Base-by-base conservation (phyloP, 2,888 invertebrate genomes). In the Eugnorisma glareosa region DNA sequence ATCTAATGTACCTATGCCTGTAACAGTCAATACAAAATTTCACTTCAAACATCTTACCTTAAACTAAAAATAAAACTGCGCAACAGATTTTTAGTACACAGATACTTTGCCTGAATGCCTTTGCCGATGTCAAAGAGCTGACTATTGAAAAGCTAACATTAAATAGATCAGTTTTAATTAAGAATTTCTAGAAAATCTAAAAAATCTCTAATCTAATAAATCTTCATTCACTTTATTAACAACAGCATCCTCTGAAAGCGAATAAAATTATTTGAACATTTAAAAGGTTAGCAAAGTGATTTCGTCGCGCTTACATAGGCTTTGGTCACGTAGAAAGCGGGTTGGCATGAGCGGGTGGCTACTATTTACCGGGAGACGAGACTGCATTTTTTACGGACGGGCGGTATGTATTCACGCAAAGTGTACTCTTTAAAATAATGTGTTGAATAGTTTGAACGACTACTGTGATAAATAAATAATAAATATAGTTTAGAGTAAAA, bases 141-240 rank as follows among this genome's bases (percentile, higher is more conserved):
- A 18, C 43, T 72, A 57, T 66, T 67, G 70, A 66, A 81, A 83
- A 48, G 13, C 43, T 59, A 61, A 66, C 43, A 74, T 77, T n/a
- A 73, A 83, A 83, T 69, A 63, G 43, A 83, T 81, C 67, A 63
- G 57, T 83, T 74, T 67, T 70, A 84, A 86, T 85, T 84, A 86
- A 82, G 51, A 70, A 68, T 75, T 82, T 80, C 66, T 67, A 64
- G n/a, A 71, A 61, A 71, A 71, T 40, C 10, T 2, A 18, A 73
- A 81, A 73, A 35, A n/a, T 57, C 59, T 63, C 40, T 48, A 79
- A 68, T 75, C 59, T 31, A 81, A 86, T 85, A 76, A 86, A 85
- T 82, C 70, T 82, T 78, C 64, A 73, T 77, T 77, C 37, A 66
- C 51, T 76, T 81, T 75, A 77, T 73, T 76, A 74, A 72, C 61